Conservation (phyloP, 1,140 invertebrate genomes). For the Popillia japonica region DNA sequence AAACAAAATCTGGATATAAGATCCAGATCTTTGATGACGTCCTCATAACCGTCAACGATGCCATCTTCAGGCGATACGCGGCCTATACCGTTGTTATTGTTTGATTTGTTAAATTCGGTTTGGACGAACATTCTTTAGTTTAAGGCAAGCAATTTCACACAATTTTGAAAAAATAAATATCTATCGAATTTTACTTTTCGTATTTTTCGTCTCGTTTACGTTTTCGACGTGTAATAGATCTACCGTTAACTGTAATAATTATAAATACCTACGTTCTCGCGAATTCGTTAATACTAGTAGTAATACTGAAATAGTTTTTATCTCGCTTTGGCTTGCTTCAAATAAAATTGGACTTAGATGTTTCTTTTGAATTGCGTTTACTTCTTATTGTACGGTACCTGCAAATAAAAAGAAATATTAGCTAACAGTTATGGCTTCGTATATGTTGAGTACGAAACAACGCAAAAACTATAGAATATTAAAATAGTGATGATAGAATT, state of each 20-base stretch:
- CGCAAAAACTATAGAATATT: too few relatives aligned
- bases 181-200: background rate
- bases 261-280: background rate
- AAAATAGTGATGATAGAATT: too few relatives aligned
- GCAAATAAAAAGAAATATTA: background rate
- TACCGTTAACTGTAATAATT: background rate
- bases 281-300: slow-evolving; percentile 45
- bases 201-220: background rate
- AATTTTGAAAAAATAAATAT: slow-evolving; percentile 38
- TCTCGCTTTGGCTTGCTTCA: background rate
- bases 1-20: slow-evolving; percentile 65
- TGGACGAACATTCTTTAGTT: slow-evolving; percentile 54
- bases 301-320: slow-evolving; percentile 46
- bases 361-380: slow-evolving; percentile 43
- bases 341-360: background rate
- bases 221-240: background rate
- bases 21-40: slow-evolving; percentile 61
- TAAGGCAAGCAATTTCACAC: slow-evolving; percentile 42
- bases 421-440: too few relatives aligned
- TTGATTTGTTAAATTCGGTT: slow-evolving; percentile 54
- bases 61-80: slow-evolving; percentile 39
- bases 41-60: slow-evolving; percentile 46
- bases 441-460: too few relatives aligned
- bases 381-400: background rate
- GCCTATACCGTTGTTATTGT: slow-evolving; percentile 53